Evolutionary conservation across 2,797 vertebrate genomes (phyloP).

Genomic region (Alauda arvensis): DNA sequence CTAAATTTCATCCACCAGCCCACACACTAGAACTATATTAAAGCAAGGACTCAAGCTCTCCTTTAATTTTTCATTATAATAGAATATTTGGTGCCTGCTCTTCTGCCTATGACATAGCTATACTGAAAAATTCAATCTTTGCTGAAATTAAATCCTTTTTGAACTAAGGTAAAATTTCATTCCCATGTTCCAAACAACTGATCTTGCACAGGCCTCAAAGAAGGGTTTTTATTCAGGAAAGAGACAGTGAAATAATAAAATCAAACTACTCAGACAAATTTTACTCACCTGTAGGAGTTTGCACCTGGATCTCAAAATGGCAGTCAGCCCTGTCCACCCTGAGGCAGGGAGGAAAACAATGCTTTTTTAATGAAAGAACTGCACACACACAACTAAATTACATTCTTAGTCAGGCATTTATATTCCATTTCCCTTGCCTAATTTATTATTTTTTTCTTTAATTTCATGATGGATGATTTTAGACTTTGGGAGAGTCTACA

Average conservation of each 20-base stretch:
- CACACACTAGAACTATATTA: neutral
- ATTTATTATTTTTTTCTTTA: neutral
- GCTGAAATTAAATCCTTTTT: neutral
- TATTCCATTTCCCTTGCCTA: neutral
- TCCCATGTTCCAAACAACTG: neutral
- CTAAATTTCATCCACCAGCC: neutral
- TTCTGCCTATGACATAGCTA: neutral
- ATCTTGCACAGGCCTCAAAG: neutral
- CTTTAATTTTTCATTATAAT: neutral
- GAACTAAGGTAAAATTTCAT: slow-evolving; percentile 8
- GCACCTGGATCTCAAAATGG: neutral
- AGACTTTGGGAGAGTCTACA: neutral
- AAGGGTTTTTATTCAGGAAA: neutral
- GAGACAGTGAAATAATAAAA: neutral
- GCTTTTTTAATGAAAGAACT: neutral
- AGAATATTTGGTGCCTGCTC: neutral
- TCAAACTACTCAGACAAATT: neutral
- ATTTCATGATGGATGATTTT: neutral
- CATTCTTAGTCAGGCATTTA: neutral
- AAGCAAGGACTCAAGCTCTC: neutral
- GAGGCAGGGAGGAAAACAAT: neutral
- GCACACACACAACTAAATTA: neutral
- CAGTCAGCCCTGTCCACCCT: neutral
- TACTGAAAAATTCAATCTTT: neutral
- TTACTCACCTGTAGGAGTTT: neutral